Evolutionary conservation across 2,797 vertebrate species (phyloP).

Genomic region (Setipinna tenuifilis): DNA sequence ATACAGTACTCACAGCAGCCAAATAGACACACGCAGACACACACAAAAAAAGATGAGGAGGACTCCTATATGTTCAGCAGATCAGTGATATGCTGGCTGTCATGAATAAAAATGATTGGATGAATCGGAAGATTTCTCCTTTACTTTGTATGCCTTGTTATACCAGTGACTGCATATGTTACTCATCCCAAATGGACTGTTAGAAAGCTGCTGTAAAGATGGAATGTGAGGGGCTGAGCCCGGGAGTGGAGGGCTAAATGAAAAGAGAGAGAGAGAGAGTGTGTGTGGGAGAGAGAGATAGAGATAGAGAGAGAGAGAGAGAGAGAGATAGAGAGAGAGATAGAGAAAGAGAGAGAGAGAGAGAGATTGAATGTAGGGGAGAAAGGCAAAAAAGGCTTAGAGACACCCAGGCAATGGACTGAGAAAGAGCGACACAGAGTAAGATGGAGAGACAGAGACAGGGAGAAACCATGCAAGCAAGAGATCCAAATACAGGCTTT

Average conservation of each 20-base stretch:
- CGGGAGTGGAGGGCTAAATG: too few relatives aligned
- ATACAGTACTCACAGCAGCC: neutral
- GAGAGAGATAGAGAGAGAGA: neutral
- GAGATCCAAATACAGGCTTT: neutral
- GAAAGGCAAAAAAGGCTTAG: neutral
- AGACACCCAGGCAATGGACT: neutral
- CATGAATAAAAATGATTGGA: slow-evolving; percentile 13
- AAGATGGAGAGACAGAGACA: neutral
- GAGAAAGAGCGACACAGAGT: neutral
- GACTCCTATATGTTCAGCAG: neutral
- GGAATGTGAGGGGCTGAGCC: neutral
- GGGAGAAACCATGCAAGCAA: neutral
- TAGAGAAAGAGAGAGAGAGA: neutral
- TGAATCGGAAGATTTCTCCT: neutral
- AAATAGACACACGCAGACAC: neutral
- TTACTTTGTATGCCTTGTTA: neutral
- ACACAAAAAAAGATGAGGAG: neutral
- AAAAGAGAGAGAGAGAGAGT: neutral
- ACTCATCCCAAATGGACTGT: neutral
- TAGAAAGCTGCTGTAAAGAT: neutral
- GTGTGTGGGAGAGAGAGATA: neutral
- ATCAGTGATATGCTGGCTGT: neutral
- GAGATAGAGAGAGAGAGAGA: neutral
- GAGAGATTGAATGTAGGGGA: neutral
- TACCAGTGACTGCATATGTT: neutral